Conservation (phyloP, 2,113 vertebrate genomes). For the Condylura cristata region DNA sequence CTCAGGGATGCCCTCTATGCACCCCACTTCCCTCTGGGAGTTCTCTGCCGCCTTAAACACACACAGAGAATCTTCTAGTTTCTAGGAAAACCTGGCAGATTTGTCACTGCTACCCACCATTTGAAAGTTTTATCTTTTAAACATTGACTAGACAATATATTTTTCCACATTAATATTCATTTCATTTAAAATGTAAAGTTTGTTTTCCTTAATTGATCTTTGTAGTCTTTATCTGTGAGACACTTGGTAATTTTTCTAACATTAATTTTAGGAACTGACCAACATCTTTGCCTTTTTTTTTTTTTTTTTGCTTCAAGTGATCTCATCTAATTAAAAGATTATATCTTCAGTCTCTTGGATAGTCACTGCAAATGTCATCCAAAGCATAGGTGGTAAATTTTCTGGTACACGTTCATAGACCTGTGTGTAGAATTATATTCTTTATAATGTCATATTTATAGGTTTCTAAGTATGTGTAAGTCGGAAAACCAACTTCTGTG, state of each 20-base stretch:
- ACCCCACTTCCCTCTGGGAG: not conserved
- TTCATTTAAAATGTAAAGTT: constrained; percentile 41
- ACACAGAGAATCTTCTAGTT: not conserved
- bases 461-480: not conserved
- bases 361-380: constrained; percentile 58
- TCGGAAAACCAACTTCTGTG: constrained; percentile 79
- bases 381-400: constrained; percentile 52
- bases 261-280: not conserved
- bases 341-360: not conserved
- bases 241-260: not conserved
- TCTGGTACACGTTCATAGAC: not conserved
- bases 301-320: not conserved
- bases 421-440: not conserved
- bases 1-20: rapidly evolving
- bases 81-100: not conserved
- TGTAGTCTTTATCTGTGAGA: not conserved
- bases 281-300: not conserved
- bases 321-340: not conserved
- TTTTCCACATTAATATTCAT: constrained; percentile 16
- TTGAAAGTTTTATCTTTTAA: constrained; percentile 4
- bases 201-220: not conserved
- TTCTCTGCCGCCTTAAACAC: not conserved
- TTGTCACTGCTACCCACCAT: not conserved
- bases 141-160: not conserved
- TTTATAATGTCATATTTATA: not conserved